Evolutionary conservation across 2,113 vertebrate genomes (phyloP), one percentile per base, ranked within the genome.

Genomic region (Mormyrus lacerda): DNA sequence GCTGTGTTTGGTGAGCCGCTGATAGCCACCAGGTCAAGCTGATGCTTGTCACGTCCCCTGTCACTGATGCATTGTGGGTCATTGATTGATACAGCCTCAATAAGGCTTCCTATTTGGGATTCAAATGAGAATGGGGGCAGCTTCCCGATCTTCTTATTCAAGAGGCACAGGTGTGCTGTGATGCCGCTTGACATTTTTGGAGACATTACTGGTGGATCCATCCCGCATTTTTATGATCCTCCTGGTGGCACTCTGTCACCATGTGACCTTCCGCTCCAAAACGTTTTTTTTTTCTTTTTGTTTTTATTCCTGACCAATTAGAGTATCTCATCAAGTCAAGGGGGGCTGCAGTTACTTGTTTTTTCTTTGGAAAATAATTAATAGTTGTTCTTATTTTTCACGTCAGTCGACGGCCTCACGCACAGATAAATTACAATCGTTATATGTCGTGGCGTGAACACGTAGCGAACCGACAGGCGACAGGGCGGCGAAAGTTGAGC

Each of bases 51-150:
- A 61, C 42, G 42, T 84, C 44, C 44, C 42, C 24, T 47, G 44
- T 39, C 86, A 89, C 39, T 79, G 83, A 48, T 51, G 31, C n/a
- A 76, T 58, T 76, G 35, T 87, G 65, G 61, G 84, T 47, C 69
- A 79, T 39, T 42, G 11, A 27, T 90, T 87, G 65, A 69, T 55
- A 76, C 84, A 90, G 89, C 50, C 61, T 55, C 85, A 90, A 90
- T 90, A 53, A 87, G 48, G 73, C 85, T 27, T 87, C 65, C 69
- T 13, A 90, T 90, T 87, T 90, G 65, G 35, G 48, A 90, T 90
- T 85, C 89, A 90, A 79, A 90, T 90, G 79, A 89, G 55, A 8
- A 39, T 42, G 69, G 85, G 65, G 39, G 39, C 17, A n/a, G 21
- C 73, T 87, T 87, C 31, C 48, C 31, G 79, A 50, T n/a, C 39